A percentile compares a stretch with the other conserved stretches of the same genome.
phyloP scores from a whole-genome alignment of 2,113 vertebrate species.

The Rhegmatorhina hoffmannsi region DNA sequence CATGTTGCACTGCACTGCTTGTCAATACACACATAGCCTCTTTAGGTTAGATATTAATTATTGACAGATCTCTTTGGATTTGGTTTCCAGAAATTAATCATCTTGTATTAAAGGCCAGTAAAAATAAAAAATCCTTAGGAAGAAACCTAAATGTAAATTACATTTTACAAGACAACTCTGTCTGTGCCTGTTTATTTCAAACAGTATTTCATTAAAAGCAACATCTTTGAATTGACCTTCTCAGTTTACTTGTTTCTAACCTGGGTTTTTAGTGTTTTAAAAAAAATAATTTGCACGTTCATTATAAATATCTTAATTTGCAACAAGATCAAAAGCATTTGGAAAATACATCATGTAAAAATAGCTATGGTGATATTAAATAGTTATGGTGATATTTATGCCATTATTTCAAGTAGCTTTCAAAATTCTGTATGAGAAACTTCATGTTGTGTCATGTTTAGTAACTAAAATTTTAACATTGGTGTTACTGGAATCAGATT shows the following conservation, averaged over 20 bases:
- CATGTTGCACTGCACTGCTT: neutral
- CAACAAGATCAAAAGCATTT: neutral
- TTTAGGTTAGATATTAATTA: neutral
- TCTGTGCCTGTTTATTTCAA: neutral
- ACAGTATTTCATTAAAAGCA: neutral
- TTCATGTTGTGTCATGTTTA: neutral
- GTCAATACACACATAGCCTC: neutral
- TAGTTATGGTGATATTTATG: neutral
- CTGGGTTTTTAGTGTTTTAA: neutral
- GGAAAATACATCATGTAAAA: neutral
- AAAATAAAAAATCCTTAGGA: neutral
- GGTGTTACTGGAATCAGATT: neutral
- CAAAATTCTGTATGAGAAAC: neutral
- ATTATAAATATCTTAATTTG: neutral
- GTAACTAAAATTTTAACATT: neutral
- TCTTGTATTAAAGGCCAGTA: neutral
- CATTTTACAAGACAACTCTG: neutral
- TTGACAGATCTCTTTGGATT: neutral
- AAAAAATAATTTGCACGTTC: neutral
- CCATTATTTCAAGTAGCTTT: neutral
- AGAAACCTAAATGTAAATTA: neutral
- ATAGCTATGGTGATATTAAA: neutral
- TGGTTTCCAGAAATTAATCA: neutral
- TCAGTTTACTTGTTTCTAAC: neutral
- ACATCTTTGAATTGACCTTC: neutral